Conservation (phyloP, 2,797 vertebrate species). For the Notolabrus celidotus region DNA sequence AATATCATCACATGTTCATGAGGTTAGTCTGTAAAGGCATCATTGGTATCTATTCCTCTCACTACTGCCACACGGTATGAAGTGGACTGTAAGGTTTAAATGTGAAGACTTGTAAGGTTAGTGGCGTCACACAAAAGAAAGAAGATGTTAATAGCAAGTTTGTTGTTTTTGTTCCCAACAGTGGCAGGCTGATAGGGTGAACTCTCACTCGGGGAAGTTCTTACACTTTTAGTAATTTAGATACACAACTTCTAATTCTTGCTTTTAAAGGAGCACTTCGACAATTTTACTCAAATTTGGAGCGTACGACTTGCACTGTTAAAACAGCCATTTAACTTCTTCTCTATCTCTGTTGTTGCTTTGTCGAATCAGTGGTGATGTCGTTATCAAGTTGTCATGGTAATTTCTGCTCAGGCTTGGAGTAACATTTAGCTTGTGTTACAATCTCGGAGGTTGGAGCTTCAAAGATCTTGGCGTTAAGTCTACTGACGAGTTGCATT, state of each 20-base stretch:
- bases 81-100: constrained; percentile 35
- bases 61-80: constrained; percentile 30
- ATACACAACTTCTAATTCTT: constrained; percentile 5
- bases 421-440: too few species aligned
- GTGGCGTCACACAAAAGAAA: constrained; percentile 44
- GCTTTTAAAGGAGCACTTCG: constrained; percentile 45
- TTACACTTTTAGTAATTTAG: neutral
- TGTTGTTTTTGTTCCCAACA: constrained; percentile 70
- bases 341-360: constrained; percentile 6
- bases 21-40: constrained; percentile 71
- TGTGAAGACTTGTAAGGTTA: constrained; percentile 40
- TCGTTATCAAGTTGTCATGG: neutral
- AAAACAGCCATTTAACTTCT: constrained; percentile 4
- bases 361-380: constrained; percentile 1
- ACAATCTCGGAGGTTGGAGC: neutral
- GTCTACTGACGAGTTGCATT: constrained; percentile 1
- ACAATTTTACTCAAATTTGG: neutral
- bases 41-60: constrained; percentile 61
- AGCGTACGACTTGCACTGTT: neutral
- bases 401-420: neutral
- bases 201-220: constrained; percentile 21
- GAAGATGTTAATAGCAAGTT: constrained; percentile 33
- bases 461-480: constrained; percentile 6
- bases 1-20: constrained; percentile 39
- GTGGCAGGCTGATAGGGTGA: constrained; percentile 26